Percentiles rank a stretch among this genome's conserved stretches.
phyloP scores from a whole-genome alignment of 2,113 vertebrate species.

The Nannobrachium achirus region DNA sequence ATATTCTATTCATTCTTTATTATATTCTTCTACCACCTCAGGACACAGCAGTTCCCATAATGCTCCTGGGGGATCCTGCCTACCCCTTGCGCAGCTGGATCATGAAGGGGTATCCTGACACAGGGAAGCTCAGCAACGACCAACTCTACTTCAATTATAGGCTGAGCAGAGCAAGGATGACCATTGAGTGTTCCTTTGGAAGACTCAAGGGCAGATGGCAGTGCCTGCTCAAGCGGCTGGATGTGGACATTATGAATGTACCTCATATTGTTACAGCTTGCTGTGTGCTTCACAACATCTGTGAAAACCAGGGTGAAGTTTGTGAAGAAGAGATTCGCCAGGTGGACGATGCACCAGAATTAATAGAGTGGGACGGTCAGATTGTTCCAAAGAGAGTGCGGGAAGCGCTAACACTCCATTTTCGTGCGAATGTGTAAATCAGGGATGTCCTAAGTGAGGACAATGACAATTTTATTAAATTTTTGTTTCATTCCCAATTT shows the following conservation, averaged over 20 bases:
- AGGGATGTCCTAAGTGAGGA: no score
- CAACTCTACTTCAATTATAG: slow-evolving; percentile 27
- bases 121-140: slow-evolving; percentile 2
- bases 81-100: slow-evolving; percentile 10
- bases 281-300: slow-evolving; percentile 39
- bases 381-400: slow-evolving; percentile 6
- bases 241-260: slow-evolving; percentile 28
- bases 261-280: slow-evolving; percentile 23
- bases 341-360: background rate
- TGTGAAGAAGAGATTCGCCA: slow-evolving; percentile 1
- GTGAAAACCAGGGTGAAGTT: slow-evolving; percentile 30
- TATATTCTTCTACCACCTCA: slow-evolving; percentile 7
- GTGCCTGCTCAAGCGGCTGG: slow-evolving; percentile 42
- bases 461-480: no score
- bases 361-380: slow-evolving; percentile 9
- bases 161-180: background rate
- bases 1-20: background rate
- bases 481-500: no score
- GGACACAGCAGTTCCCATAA: slow-evolving; percentile 20
- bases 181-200: slow-evolving; percentile 18
- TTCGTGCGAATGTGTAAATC: no score
- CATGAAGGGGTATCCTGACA: slow-evolving; percentile 11
- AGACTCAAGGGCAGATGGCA: slow-evolving; percentile 21
- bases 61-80: slow-evolving; percentile 19
- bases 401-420: slow-evolving; percentile 4